These are phyloP conservation scores for Pediacus dermestoides DNA, from an alignment of 2,888 invertebrate genomes.

Conservation along the genomic window DNA sequence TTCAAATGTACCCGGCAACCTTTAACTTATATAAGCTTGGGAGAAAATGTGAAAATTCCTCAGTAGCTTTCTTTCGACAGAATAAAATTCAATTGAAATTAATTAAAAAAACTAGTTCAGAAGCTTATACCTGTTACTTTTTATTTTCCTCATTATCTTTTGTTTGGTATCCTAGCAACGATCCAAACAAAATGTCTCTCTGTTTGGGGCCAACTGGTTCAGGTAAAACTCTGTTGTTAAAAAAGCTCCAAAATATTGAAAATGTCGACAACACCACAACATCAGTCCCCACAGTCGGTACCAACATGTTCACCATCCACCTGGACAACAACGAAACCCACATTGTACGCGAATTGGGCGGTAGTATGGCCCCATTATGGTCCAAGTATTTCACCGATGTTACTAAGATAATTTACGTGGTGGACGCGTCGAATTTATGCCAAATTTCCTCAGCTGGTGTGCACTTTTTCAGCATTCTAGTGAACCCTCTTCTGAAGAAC, in stretches of 20 bases:
- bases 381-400: conserved; percentile 67
- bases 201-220: conserved; percentile 78
- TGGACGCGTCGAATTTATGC: conserved; percentile 80
- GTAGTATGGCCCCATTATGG: conserved; percentile 80
- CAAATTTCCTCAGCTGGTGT: conserved; percentile 84
- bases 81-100: too few relatives aligned
- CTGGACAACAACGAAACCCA: conserved; percentile 49
- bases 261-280: conserved; percentile 72
- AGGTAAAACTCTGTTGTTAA: conserved; percentile 76
- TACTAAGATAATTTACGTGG: conserved; percentile 72
- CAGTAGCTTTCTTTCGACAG: too few relatives aligned
- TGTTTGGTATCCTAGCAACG: too few relatives aligned
- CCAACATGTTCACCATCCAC: conserved; percentile 68
- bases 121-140: too few relatives aligned
- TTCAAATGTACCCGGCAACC: too few relatives aligned
- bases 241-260: conserved; percentile 66
- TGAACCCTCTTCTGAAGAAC: conserved; percentile 65
- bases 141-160: too few relatives aligned
- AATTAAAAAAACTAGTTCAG: too few relatives aligned
- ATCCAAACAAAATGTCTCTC: conserved; percentile 51
- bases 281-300: conserved; percentile 76
- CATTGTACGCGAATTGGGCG: conserved; percentile 68
- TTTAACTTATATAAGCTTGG: too few relatives aligned
- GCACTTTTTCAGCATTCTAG: conserved; percentile 70
- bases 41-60: too few relatives aligned